Conservation (phyloP, 2,797 vertebrate species). For the Antrozous pallidus region DNA sequence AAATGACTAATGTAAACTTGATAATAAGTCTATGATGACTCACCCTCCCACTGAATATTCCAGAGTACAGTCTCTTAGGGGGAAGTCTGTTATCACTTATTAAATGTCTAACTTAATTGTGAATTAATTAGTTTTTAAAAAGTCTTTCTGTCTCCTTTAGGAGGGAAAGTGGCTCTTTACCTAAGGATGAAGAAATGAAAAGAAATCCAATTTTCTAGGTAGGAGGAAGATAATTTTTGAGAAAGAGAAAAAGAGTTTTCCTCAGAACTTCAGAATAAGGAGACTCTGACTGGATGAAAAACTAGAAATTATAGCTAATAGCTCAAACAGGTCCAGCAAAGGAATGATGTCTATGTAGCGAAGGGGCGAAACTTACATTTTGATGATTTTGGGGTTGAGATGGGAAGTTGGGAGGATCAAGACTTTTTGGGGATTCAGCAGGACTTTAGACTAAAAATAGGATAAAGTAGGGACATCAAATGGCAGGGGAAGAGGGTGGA, state of each 20-base stretch:
- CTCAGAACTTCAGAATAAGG: background rate
- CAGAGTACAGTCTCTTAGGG: background rate
- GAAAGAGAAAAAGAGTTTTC: background rate
- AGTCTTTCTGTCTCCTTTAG: background rate
- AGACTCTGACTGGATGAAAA: background rate
- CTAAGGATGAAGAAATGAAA: slow-evolving; percentile 17
- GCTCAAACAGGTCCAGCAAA: background rate
- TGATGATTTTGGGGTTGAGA: background rate
- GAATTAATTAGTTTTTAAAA: background rate
- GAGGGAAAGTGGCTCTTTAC: slow-evolving; percentile 22
- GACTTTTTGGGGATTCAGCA: background rate
- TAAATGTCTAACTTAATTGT: slow-evolving; percentile 48
- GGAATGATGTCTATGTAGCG: background rate
- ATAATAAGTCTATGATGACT: slow-evolving; percentile 39
- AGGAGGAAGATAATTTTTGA: background rate
- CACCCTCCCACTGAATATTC: slow-evolving; percentile 38
- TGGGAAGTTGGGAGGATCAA: background rate
- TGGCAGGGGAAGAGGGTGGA: rapidly evolving
- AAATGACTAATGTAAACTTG: slow-evolving; percentile 51
- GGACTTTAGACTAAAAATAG: background rate
- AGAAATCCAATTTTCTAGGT: background rate
- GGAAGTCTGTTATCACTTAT: background rate
- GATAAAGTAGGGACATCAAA: background rate
- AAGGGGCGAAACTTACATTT: background rate
- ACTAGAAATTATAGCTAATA: background rate